Evolutionary conservation across 2,888 invertebrate genomes (phyloP), one percentile per base, ranked within the genome.

Genomic region (Drosophila picticornis): DNA sequence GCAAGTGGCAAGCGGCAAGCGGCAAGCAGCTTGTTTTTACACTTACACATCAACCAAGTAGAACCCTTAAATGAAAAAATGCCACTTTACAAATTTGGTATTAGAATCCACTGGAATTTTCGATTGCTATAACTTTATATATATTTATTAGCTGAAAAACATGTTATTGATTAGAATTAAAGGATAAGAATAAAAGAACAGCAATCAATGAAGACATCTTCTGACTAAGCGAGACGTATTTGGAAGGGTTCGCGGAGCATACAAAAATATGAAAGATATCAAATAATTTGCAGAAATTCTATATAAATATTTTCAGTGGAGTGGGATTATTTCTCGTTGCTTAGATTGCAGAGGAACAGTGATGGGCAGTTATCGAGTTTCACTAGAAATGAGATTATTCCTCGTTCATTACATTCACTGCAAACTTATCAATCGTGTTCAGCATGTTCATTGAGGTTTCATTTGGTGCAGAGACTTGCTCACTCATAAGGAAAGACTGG

Each of bases 371-470:
- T 16, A 16, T 4, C 9, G 16, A 25, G 46, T 46, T 25, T 25
- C 46, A 46, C 25, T 22, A 0, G 7, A 46, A 6, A 2, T 16
- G 2, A 9, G 13, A 5, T 43, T 22, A 11, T 22, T 4, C 11
- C 43, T 2, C 5, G 5, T 22, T 43, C 22, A 22, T 43, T 40
- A n/a, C 0, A 40, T 40, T n/a, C 2, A 4, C n/a, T 1, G 1
- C n/a, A 4, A n/a, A 40, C 10, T 40, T n/a, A 40, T n/a, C 2
- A 10, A 40, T 40, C 10, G 10, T 4, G 10, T 4, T 0, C 13
- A 34, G 13, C 16, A 5, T 10, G 1, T 40, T n/a, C 9, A n/a
- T n/a, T 4, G 0, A 10, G n/a, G 4, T 40, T 10, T 4, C 7
- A 7, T 2, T 19, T 36, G 16, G 6, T 16, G 38, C 19, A 38